phyloP scores from a whole-genome alignment of 2,797 vertebrate species.

The Psittacula echo region DNA sequence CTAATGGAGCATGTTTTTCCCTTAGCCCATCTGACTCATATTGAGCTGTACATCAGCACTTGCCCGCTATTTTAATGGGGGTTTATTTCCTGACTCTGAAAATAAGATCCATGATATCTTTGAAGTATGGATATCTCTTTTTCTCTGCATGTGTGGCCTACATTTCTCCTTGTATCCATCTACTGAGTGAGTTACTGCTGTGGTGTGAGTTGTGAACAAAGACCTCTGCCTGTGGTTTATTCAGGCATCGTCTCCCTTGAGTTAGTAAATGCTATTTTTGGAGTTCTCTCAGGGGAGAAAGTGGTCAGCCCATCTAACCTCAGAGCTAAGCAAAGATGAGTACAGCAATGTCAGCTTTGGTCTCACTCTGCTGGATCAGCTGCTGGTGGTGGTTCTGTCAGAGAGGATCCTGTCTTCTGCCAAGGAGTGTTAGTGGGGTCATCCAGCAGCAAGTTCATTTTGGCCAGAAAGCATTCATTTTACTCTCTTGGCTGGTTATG shows the following conservation, averaged over 20 bases:
- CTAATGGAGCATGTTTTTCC: neutral
- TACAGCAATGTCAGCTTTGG: neutral
- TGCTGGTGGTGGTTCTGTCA: neutral
- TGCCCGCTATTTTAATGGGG: neutral
- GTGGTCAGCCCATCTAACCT: neutral
- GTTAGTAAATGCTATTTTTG: neutral
- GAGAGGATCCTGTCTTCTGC: neutral
- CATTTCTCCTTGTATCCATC: neutral
- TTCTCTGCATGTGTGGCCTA: neutral
- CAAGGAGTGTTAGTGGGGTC: neutral
- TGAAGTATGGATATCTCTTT: neutral
- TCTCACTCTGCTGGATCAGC: neutral
- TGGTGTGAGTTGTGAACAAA: neutral
- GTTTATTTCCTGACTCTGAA: neutral
- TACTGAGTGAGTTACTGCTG: fast-evolving
- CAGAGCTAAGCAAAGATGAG: neutral
- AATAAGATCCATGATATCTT: neutral
- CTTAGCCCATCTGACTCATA: neutral
- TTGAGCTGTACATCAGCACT: neutral
- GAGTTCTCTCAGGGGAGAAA: neutral
- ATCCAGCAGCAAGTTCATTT: neutral
- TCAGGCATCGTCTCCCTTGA: neutral
- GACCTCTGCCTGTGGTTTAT: neutral
- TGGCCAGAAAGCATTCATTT: neutral
- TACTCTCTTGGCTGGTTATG: neutral